Percentiles rank a stretch among this genome's conserved stretches.
Conservation (phyloP, 2,113 vertebrate genomes). For the Scolopax mira region DNA sequence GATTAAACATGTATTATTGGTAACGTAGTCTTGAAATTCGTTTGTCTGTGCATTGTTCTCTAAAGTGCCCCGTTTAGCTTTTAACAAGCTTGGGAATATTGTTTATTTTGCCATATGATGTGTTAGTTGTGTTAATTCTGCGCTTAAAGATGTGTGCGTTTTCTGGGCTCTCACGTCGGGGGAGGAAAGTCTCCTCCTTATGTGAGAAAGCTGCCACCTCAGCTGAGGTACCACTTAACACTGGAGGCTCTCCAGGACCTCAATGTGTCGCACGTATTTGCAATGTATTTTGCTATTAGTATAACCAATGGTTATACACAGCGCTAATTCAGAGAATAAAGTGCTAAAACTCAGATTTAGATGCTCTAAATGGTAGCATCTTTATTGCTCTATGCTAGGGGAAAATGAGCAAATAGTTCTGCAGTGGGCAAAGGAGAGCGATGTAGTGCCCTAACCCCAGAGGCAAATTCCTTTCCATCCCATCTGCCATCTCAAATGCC, state of each 20-base stretch:
- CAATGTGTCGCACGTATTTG: background rate
- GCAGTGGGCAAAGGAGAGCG: background rate
- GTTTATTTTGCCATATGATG: conserved; percentile 39
- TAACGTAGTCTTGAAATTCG: background rate
- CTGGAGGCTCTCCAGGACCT: conserved; percentile 47
- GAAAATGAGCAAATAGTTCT: conserved; percentile 2
- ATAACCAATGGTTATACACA: background rate
- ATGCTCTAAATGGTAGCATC: conserved; percentile 9
- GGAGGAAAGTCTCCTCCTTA: conserved; percentile 30
- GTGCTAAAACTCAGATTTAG: conserved; percentile 20
- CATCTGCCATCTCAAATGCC: conserved; percentile 63
- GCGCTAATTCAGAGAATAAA: conserved; percentile 3
- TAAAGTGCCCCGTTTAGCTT: conserved; percentile 24
- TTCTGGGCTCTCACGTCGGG: background rate
- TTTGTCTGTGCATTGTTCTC: conserved; percentile 12
- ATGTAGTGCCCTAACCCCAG: conserved; percentile 8
- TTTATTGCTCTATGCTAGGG: background rate
- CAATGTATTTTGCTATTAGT: conserved; percentile 34
- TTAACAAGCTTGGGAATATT: conserved; percentile 29
- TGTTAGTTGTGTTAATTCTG: conserved; percentile 48
- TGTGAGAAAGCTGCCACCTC: conserved; percentile 52
- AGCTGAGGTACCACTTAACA: conserved; percentile 49
- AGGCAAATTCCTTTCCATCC: conserved; percentile 59
- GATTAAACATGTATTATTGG: background rate
- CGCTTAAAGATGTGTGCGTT: background rate